A percentile compares a stretch with the other conserved stretches of the same genome.
These are phyloP conservation scores for Hipposideros armiger DNA, from an alignment of 2,113 vertebrate genomes.

Conservation along the genomic window DNA sequence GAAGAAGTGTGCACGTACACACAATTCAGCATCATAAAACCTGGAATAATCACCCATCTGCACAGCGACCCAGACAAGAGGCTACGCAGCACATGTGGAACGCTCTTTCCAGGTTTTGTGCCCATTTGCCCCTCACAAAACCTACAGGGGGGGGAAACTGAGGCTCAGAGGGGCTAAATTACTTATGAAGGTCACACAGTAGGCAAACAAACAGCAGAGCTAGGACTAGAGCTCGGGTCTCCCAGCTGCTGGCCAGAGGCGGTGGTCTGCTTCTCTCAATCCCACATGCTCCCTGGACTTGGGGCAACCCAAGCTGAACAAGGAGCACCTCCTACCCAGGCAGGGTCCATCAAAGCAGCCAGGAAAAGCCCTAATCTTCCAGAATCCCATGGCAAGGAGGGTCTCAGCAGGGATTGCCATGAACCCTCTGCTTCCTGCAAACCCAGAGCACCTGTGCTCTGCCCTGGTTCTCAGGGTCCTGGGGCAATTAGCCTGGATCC, in stretches of 20 bases:
- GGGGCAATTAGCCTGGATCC: neutral
- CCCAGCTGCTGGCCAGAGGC: neutral
- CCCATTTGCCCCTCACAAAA: neutral
- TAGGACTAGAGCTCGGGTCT: neutral
- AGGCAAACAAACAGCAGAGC: neutral
- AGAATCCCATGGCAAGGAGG: neutral
- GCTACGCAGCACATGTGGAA: neutral
- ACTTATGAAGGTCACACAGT: neutral
- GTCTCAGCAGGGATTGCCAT: neutral
- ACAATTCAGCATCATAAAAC: neutral
- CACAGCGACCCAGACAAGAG: neutral
- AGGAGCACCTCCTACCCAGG: neutral
- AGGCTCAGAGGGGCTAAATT: neutral
- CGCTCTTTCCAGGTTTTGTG: neutral
- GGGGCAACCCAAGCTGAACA: neutral
- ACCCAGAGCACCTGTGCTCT: neutral
- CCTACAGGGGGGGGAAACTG: neutral
- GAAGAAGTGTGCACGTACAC: conserved; percentile 53
- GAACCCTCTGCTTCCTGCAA: neutral
- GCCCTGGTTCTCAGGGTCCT: neutral
- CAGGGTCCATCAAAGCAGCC: neutral
- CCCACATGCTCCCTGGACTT: neutral
- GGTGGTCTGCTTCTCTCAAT: neutral
- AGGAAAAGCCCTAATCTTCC: neutral
- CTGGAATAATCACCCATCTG: neutral